phyloP scores from a whole-genome alignment of 2,888 invertebrate species.

The Perithous albicinctus region DNA sequence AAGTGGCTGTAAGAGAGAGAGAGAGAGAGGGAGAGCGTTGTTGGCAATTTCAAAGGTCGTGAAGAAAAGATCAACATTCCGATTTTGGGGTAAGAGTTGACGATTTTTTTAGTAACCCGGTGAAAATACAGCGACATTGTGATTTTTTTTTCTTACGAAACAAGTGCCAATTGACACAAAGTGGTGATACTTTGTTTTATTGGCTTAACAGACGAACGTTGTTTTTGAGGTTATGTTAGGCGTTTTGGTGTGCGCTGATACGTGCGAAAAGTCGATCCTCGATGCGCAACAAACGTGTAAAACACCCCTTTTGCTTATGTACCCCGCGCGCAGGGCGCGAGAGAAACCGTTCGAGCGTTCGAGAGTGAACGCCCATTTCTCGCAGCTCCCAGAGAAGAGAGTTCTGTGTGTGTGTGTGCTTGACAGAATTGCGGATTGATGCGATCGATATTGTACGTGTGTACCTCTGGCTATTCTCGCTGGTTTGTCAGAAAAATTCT shows the following conservation, averaged over 20 bases:
- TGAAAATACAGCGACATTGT: neutral
- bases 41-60: constrained; percentile 57
- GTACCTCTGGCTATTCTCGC: constrained; percentile 11
- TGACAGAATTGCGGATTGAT: constrained; percentile 83
- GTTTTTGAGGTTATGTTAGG: constrained; percentile 80
- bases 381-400: constrained; percentile 65
- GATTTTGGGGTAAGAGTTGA: constrained; percentile 52
- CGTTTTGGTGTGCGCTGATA: constrained; percentile 72
- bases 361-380: constrained; percentile 83
- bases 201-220: neutral
- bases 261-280: constrained; percentile 75
- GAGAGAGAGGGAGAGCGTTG: constrained; percentile 17
- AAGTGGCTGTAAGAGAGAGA: too few species aligned
- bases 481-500: constrained; percentile 63
- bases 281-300: constrained; percentile 73
- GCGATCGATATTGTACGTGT: constrained; percentile 80
- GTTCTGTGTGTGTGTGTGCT: too few species aligned
- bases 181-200: too few species aligned
- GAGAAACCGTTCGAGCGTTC: constrained; percentile 69
- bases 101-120: neutral
- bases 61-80: constrained; percentile 24
- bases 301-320: constrained; percentile 49
- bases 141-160: too few species aligned
- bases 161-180: too few species aligned
- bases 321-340: constrained; percentile 30